Percentiles rank a stretch among this genome's conserved stretches.
Evolutionary conservation across 2,888 invertebrate genomes (phyloP).

Genomic region (Deilephila elpenor): DNA sequence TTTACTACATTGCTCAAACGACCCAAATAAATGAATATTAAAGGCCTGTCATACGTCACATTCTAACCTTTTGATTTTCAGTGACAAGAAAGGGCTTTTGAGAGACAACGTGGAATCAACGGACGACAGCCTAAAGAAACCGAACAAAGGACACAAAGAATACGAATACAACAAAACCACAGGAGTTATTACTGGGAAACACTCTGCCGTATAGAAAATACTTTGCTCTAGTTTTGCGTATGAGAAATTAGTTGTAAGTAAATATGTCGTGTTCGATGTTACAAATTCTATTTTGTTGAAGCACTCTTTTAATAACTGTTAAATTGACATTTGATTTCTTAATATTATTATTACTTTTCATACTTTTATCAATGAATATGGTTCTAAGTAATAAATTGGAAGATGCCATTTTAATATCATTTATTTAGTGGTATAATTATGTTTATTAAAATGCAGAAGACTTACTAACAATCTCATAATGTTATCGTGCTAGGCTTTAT

Average conservation of each 20-base stretch:
- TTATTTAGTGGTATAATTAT: background rate
- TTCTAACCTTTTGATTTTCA: constrained; percentile 55
- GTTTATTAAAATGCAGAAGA: background rate
- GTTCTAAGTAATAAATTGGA: background rate
- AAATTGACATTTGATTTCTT: no score
- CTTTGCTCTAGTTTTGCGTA: background rate
- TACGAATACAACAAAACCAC: constrained; percentile 77
- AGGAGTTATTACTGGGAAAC: constrained; percentile 77
- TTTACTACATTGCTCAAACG: constrained; percentile 22
- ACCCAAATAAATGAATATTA: constrained; percentile 27
- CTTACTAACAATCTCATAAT: background rate
- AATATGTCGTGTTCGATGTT: background rate
- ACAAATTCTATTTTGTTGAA: background rate
- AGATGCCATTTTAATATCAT: background rate
- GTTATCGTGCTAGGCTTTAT: background rate
- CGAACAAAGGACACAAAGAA: constrained; percentile 71
- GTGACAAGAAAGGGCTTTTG: constrained; percentile 77
- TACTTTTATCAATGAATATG: no score
- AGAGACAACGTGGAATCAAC: constrained; percentile 60
- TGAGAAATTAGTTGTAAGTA: background rate
- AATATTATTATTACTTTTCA: no score
- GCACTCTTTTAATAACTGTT: no score
- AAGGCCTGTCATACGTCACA: constrained; percentile 27
- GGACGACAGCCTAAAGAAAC: constrained; percentile 57
- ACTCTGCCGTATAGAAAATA: constrained; percentile 70